These are phyloP conservation scores for Pachyramphus minor DNA, from an alignment of 2,113 vertebrate genomes.

Conservation along the genomic window DNA sequence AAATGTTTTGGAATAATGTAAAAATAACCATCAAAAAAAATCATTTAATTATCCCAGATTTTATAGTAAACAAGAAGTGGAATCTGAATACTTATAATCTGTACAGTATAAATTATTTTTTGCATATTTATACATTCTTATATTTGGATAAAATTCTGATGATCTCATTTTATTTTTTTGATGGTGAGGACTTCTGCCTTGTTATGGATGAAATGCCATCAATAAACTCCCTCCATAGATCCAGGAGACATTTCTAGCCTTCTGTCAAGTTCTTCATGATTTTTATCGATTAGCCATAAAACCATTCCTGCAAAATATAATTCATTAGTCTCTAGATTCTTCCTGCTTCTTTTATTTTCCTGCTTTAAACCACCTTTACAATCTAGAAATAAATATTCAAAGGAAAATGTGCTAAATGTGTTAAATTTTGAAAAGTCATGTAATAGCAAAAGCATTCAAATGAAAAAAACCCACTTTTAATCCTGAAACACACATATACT, in stretches of 20 bases:
- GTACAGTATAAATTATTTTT: not conserved
- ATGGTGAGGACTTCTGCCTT: not conserved
- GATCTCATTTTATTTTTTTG: not conserved
- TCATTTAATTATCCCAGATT: not conserved
- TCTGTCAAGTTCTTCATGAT: conserved; percentile 58
- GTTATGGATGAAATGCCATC: not conserved
- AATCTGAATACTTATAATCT: not conserved
- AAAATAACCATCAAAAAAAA: not conserved
- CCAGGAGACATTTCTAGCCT: conserved; percentile 52
- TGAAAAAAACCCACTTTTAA: not conserved
- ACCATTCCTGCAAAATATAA: conserved; percentile 64
- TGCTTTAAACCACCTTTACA: conserved; percentile 56
- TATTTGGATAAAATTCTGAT: not conserved
- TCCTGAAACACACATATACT: not conserved
- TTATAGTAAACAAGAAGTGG: not conserved
- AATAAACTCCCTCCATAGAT: conserved; percentile 38
- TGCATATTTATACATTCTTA: not conserved
- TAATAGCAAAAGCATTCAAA: not conserved
- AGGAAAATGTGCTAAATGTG: not conserved
- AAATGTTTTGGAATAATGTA: not conserved
- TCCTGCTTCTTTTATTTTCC: conserved; percentile 40
- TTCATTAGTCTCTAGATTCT: not conserved
- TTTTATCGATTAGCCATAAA: conserved; percentile 63
- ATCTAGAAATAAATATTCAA: conserved; percentile 14
- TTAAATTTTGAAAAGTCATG: not conserved